phyloP scores from a whole-genome alignment of 2,888 invertebrate species.

The Drosophila peninsularis region DNA sequence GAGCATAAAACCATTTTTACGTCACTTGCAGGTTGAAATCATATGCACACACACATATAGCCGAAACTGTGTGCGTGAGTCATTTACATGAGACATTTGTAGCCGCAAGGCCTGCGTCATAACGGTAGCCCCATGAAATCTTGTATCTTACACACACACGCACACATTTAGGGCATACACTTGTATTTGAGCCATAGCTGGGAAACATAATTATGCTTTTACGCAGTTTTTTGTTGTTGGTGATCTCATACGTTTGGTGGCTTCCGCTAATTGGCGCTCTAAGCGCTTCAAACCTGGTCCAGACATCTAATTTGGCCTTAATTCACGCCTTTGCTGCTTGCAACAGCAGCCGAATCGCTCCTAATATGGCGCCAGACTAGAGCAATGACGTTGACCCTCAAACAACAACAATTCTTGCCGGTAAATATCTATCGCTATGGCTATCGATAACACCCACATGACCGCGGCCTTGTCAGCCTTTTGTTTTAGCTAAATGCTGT shows the following conservation, averaged over 20 bases:
- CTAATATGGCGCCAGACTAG: conserved; percentile 58
- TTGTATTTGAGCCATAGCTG: conserved; percentile 10
- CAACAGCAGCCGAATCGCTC: conserved; percentile 63
- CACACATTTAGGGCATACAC: neutral
- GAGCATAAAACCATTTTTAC: conserved; percentile 71
- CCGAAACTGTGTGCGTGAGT: conserved; percentile 39
- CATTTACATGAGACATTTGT: conserved; percentile 40
- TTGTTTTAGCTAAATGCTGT: conserved; percentile 39
- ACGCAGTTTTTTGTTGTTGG: conserved; percentile 33
- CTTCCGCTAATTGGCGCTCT: conserved; percentile 48
- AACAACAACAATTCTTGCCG: conserved; percentile 33
- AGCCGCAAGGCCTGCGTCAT: conserved; percentile 19
- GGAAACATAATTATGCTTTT: conserved; percentile 39
- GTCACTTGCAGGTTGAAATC: conserved; percentile 65
- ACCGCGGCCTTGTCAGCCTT: conserved; percentile 48
- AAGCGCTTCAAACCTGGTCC: conserved; percentile 16
- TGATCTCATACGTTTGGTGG: conserved; percentile 49
- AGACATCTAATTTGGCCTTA: conserved; percentile 63
- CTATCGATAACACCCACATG: conserved; percentile 59
- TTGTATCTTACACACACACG: conserved; percentile 15
- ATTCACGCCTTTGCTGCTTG: conserved; percentile 64
- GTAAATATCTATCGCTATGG: conserved; percentile 34
- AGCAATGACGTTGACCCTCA: conserved; percentile 68
- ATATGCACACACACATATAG: conserved; percentile 15
- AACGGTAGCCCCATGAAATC: conserved; percentile 24